Evolutionary conservation across 2,113 vertebrate genomes (phyloP).

Genomic region (Callopanchax toddi): DNA sequence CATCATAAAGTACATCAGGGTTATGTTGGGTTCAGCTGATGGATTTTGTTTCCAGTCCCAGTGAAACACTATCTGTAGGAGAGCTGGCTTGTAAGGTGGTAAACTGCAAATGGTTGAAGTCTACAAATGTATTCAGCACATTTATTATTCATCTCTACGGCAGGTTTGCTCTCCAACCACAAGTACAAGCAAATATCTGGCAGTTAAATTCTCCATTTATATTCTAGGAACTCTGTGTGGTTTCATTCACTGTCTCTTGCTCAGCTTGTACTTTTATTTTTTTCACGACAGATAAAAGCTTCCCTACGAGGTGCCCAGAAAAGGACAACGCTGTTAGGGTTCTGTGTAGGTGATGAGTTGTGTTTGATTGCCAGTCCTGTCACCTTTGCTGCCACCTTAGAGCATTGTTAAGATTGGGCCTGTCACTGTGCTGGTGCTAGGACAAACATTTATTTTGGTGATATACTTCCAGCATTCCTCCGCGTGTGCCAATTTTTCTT

Average conservation of each 20-base stretch:
- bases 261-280: constrained; percentile 3
- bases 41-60: background rate
- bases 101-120: constrained; percentile 2
- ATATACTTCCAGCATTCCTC: constrained; percentile 45
- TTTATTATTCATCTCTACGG: constrained; percentile 24
- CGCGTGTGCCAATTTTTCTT: constrained; percentile 44
- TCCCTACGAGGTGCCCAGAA: constrained; percentile 11
- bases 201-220: background rate
- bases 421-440: constrained; percentile 40
- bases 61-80: background rate
- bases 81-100: background rate
- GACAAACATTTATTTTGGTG: constrained; percentile 62
- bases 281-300: constrained; percentile 14
- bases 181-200: constrained; percentile 1
- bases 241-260: constrained; percentile 16
- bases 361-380: constrained; percentile 57
- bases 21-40: background rate
- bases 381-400: constrained; percentile 49
- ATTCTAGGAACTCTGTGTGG: background rate
- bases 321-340: constrained; percentile 43
- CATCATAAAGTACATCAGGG: background rate
- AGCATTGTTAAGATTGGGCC: constrained; percentile 45
- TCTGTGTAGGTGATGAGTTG: constrained; percentile 33
- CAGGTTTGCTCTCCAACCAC: background rate
- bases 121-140: background rate